phyloP scores from a whole-genome alignment of 1,140 invertebrate genomes.

The Alviniconcha marisindica region DNA sequence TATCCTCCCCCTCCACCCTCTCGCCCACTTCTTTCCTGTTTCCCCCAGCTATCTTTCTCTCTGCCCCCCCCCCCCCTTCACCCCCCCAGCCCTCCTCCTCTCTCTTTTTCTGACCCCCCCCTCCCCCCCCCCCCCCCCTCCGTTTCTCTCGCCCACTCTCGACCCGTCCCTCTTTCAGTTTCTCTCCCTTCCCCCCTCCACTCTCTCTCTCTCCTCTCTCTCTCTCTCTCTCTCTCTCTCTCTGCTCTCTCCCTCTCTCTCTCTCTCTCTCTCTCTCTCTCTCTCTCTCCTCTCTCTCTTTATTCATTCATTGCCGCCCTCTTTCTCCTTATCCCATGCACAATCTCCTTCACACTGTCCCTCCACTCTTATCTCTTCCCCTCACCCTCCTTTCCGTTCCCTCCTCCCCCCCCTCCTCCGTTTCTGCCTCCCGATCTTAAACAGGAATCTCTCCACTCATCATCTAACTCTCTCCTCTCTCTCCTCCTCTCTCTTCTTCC shows the following conservation, averaged over 20 bases:
- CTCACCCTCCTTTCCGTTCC: neutral
- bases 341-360: neutral
- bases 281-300: neutral
- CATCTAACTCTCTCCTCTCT: neutral
- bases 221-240: neutral
- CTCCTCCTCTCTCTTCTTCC: constrained; percentile 23
- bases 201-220: neutral
- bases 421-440: no score
- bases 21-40: no score
- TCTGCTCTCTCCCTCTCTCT: neutral
- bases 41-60: no score
- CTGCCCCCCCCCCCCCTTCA: no score
- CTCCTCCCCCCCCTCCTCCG: neutral
- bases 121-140: neutral
- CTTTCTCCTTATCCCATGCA: neutral
- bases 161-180: neutral
- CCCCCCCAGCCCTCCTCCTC: no score
- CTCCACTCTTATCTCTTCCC: no score
- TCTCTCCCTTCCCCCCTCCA: constrained; percentile 14
- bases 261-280: constrained; percentile 24
- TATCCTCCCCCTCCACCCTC: no score
- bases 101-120: no score
- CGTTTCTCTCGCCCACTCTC: constrained; percentile 3
- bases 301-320: neutral
- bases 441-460: no score